These are phyloP conservation scores for Tangara arthus DNA, from an alignment of 2,797 vertebrate genomes.

Conservation along the genomic window DNA sequence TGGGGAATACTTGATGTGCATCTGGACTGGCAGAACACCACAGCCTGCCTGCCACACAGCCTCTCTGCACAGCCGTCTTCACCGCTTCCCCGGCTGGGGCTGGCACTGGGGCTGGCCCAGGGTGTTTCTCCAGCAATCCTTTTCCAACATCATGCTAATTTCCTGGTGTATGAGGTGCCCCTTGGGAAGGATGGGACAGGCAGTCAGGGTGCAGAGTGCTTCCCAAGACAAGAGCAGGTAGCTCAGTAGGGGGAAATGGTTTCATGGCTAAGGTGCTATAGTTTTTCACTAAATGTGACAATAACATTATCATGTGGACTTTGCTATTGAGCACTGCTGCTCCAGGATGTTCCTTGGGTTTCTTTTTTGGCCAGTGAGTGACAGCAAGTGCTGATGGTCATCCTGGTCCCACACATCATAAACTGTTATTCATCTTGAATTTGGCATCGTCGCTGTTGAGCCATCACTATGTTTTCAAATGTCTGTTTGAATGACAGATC, in stretches of 20 bases:
- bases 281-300: not conserved
- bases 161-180: fast-evolving
- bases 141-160: not conserved
- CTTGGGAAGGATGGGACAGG: not conserved
- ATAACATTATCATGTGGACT: fast-evolving
- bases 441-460: not conserved
- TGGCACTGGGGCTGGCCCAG: fast-evolving
- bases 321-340: fast-evolving
- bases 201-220: not conserved
- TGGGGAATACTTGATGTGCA: not conserved
- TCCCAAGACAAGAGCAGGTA: not conserved
- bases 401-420: not conserved
- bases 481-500: slow-evolving; percentile 36
- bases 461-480: not conserved
- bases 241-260: fast-evolving
- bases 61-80: not conserved
- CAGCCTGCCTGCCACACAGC: not conserved
- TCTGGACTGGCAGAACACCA: not conserved
- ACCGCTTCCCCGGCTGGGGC: fast-evolving
- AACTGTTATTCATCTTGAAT: not conserved
- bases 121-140: not conserved
- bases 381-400: not conserved
- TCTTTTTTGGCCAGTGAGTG: not conserved
- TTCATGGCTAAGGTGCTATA: not conserved
- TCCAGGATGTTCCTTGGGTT: not conserved